Evolutionary conservation across 2,888 invertebrate species (phyloP).

Genomic region (Polydrusus cervinus): DNA sequence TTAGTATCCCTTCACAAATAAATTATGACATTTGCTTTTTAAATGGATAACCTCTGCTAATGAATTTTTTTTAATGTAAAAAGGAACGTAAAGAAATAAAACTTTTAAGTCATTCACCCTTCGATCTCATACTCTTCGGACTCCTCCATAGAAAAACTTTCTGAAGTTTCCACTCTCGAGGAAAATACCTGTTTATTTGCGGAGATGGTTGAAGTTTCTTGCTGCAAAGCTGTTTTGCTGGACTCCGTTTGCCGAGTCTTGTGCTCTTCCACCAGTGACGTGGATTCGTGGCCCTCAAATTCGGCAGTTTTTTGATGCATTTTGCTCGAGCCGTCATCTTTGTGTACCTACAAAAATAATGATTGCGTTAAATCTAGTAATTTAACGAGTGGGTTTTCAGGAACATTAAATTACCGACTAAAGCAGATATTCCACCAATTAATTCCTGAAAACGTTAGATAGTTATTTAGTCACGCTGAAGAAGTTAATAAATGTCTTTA

Average conservation of each 20-base stretch:
- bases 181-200: constrained; percentile 67
- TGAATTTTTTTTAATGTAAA: background rate
- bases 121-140: constrained; percentile 68
- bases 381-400: constrained; percentile 42
- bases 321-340: constrained; percentile 68
- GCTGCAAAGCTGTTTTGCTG: constrained; percentile 64
- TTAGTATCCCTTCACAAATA: too few species aligned
- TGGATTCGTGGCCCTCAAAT: constrained; percentile 67
- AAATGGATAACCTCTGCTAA: background rate
- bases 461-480: constrained; percentile 8
- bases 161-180: constrained; percentile 67
- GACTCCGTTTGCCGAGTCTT: constrained; percentile 65
- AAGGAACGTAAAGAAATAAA: background rate
- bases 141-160: constrained; percentile 70
- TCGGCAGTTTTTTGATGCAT: constrained; percentile 68
- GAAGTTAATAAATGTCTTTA: constrained; percentile 57
- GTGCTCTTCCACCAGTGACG: constrained; percentile 67
- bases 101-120: constrained; percentile 56
- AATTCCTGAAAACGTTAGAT: constrained; percentile 40
- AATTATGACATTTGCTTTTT: too few species aligned
- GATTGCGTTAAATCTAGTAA: constrained; percentile 4
- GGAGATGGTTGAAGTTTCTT: constrained; percentile 64
- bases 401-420: constrained; percentile 40
- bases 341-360: constrained; percentile 64
- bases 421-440: constrained; percentile 35